Base-by-base conservation (phyloP, 2,113 vertebrate species). In the Siniperca knerii region DNA sequence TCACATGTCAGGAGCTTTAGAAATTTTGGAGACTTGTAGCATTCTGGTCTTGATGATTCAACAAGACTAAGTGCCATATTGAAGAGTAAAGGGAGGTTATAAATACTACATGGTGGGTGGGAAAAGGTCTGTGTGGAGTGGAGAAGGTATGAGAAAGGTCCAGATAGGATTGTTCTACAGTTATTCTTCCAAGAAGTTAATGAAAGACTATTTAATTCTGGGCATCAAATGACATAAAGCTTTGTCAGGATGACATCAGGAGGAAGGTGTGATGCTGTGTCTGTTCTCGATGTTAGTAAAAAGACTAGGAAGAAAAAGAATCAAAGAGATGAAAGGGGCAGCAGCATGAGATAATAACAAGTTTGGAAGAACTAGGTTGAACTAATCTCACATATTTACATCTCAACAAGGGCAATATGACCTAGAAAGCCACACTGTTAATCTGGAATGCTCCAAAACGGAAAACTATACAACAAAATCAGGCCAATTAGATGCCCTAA, bases 381-480 rank as follows among this genome's bases (percentile, higher is more conserved):
- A 82, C 55, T 78, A 82, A 88, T 90, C 83, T 84, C 37, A 82
- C 33, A 84, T 85, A 85, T 86, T 79, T 87, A 92, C 64, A 87
- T 87, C 50, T 88, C 21, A 80, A 85, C 61, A 82, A 82, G 65
- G 70, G 54, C 75, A 74, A 65, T 46, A 55, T 90, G 92, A 91
- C 91, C 91, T 82, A 93, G 83, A 93, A 93, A 90, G 54, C 69
- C 21, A 11, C 50, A 55, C 74, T 70, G 78, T 88, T 91, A 82
- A 85, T 88, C 73, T 83, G 77, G 8, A 79, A 81, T 64, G 84
- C 70, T 90, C 79, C 21, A 62, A 84, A 84, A 82, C 71, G 78
- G 57, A 79, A 71, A 62, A 35, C 8, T 40, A 74, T 23, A 61
- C 55, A 83, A 75, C 12, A 79, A 83, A 90, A 89, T 76, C 60